Base-by-base conservation (phyloP, 2,113 vertebrate genomes). In the Varanus komodoensis region DNA sequence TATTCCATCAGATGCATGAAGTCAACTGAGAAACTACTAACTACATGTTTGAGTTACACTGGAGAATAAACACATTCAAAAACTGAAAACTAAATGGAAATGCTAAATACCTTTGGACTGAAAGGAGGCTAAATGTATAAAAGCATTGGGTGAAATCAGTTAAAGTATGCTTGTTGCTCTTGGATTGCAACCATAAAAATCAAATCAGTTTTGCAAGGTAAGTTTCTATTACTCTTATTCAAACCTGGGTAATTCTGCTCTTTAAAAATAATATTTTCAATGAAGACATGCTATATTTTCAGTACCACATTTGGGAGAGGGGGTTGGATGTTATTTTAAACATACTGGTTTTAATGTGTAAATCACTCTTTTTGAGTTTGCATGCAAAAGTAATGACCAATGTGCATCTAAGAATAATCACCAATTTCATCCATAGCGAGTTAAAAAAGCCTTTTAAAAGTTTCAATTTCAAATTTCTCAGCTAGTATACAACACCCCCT, bases 331-430 rank as follows among this genome's bases (percentile, higher is more conserved):
- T 29, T 88, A 54, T 71, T 88, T 71, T 81, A 54, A 88, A 71
- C n/a, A 81, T 6, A 54, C 11, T 68, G 3, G 52, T 57, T 15
- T 54, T 74, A 32, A 87, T 15, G 23, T 77, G 5, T 67, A 25
- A 73, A 29, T 73, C 78, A 38, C 25, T 88, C 23, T 54, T 82
- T 82, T 29, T 73, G 25, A 73, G 44, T 61, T 3, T 82, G 79
- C 27, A 67, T 79, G 67, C 79, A 82, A 89, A 88, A 38, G 48
- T 34, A 69, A 81, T 82, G 79, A 82, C 68, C 57, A 48, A 73
- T 74, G 68, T 57, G 8, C 29, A 52, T 27, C 74, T 44, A 44
- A 44, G 38, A 44, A 44, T 44, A 44, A 34, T 57, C 68, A 82
- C 74, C 50, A 32, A 82, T 82, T 25, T 74, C 7, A 27, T 69